Conservation (phyloP, 2,888 invertebrate genomes). For the Mythimna ferrago region DNA sequence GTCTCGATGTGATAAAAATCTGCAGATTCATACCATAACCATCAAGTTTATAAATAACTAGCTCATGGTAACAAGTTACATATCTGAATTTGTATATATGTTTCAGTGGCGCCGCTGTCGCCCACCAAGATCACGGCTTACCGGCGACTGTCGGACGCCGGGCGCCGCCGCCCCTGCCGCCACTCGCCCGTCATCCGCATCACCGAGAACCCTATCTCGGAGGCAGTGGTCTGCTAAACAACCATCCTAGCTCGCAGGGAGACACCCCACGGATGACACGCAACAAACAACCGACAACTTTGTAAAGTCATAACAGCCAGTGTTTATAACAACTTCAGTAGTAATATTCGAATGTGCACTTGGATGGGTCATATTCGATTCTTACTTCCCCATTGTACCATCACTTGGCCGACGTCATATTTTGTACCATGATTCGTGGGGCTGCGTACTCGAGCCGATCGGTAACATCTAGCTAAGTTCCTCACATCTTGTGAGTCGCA, state of each 20-base stretch:
- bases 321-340: slow-evolving; percentile 10
- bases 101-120: slow-evolving; percentile 93
- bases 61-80: slow-evolving; percentile 13
- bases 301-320: slow-evolving; percentile 10
- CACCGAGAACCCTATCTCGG: slow-evolving; percentile 95
- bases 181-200: slow-evolving; percentile 93
- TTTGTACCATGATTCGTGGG: slow-evolving; percentile 40
- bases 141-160: slow-evolving; percentile 90
- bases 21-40: background rate
- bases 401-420: slow-evolving; percentile 2
- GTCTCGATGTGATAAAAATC: background rate
- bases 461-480: slow-evolving; percentile 60
- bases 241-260: slow-evolving; percentile 16
- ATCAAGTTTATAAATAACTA: background rate
- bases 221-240: slow-evolving; percentile 93
- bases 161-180: slow-evolving; percentile 85
- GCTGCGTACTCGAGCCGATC: slow-evolving; percentile 54
- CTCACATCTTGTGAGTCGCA: slow-evolving; percentile 64
- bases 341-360: slow-evolving; percentile 8
- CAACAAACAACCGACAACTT: slow-evolving; percentile 2
- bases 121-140: slow-evolving; percentile 93
- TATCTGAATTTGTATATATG: slow-evolving; percentile 21
- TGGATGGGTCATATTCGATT: slow-evolving; percentile 1
- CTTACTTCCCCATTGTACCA: slow-evolving; percentile 6
- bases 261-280: slow-evolving; percentile 26